Conservation (phyloP, 2,888 invertebrate species). For the Linyphia triangularis region DNA sequence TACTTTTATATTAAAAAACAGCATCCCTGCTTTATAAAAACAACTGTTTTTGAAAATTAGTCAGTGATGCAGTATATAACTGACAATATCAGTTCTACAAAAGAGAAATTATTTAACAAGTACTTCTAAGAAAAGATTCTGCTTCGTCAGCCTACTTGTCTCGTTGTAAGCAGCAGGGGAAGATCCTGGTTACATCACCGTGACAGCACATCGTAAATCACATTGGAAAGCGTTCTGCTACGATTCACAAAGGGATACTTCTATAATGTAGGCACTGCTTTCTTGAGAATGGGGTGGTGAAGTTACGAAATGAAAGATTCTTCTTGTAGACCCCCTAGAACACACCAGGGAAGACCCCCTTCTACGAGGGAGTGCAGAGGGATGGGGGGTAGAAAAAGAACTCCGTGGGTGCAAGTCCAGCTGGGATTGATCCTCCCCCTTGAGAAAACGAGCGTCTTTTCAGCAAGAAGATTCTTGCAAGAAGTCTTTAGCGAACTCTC, state of each 20-base stretch:
- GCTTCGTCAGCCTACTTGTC: too few species aligned
- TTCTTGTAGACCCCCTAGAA: conserved; percentile 37
- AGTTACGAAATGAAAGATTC: conserved; percentile 60
- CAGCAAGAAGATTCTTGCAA: conserved; percentile 41
- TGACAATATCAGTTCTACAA: too few species aligned
- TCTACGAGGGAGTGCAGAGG: not conserved
- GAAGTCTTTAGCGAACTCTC: conserved; percentile 32
- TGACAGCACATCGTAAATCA: conserved; percentile 61
- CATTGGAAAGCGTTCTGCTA: conserved; percentile 43
- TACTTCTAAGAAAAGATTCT: too few species aligned
- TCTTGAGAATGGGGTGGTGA: conserved; percentile 36
- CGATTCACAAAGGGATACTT: conserved; percentile 52
- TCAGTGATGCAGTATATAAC: too few species aligned
- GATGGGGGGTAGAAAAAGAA: conserved; percentile 19
- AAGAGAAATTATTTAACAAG: too few species aligned
- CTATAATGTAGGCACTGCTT: conserved; percentile 34
- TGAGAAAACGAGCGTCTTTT: conserved; percentile 58
- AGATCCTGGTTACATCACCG: conserved; percentile 19
- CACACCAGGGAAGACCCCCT: conserved; percentile 28
- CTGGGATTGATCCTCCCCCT: conserved; percentile 48
- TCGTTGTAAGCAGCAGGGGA: not conserved
- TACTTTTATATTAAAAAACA: too few species aligned
- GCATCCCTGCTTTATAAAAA: too few species aligned
- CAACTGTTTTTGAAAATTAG: too few species aligned
- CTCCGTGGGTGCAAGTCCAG: conserved; percentile 70